Conservation (phyloP, 2,888 invertebrate genomes). For the Zygothrica quintamaculata region DNA sequence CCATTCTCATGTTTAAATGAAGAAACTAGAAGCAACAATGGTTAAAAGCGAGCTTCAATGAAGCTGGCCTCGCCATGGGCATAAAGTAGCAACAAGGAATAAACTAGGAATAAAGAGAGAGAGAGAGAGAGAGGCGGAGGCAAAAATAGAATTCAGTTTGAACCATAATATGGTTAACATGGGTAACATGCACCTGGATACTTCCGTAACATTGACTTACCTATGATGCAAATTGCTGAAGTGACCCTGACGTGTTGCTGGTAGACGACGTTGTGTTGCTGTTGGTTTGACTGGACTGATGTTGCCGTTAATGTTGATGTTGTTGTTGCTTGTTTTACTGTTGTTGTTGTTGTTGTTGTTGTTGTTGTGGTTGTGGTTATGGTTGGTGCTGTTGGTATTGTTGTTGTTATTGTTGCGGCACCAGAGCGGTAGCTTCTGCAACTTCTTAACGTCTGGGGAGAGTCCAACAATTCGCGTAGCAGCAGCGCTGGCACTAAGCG, state of each 20-base stretch:
- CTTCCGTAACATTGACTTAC: constrained; percentile 42
- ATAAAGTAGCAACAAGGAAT: too few relatives aligned
- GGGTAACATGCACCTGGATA: constrained; percentile 14
- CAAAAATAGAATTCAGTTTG: too few relatives aligned
- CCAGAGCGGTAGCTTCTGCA: constrained; percentile 67
- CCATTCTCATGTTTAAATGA: constrained; percentile 7
- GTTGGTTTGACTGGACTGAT: constrained; percentile 16
- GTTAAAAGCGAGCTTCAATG: constrained; percentile 12
- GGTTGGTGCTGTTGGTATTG: constrained; percentile 13
- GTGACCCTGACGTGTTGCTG: constrained; percentile 25
- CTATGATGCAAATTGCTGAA: constrained; percentile 37
- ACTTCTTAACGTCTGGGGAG: constrained; percentile 69
- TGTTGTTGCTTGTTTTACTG: too few relatives aligned
- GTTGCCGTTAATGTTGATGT: constrained; percentile 23
- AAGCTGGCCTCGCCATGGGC: not conserved
- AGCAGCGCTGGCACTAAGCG: constrained; percentile 64
- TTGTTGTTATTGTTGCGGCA: constrained; percentile 33
- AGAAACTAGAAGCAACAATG: constrained; percentile 10
- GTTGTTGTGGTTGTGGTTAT: not conserved
- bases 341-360: constrained; percentile 4
- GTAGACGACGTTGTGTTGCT: constrained; percentile 26
- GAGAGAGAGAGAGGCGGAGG: too few relatives aligned
- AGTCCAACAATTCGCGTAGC: constrained; percentile 67
- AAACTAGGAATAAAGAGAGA: too few relatives aligned
- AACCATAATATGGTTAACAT: too few relatives aligned